Evolutionary conservation across 2,888 invertebrate genomes (phyloP), one percentile per base, ranked within the genome.

Genomic region (Metalampra italica): DNA sequence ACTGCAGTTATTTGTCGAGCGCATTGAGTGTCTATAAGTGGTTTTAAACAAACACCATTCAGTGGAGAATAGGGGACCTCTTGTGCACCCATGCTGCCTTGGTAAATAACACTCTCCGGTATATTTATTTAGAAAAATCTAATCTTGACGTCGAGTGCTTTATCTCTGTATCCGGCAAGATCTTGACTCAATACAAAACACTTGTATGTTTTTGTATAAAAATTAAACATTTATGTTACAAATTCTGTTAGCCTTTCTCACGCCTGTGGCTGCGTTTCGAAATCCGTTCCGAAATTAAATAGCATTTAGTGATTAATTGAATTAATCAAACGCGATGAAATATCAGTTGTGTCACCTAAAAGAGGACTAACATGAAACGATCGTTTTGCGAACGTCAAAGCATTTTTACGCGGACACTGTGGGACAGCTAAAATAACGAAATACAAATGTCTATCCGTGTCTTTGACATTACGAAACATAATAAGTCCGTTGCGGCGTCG

Each of bases 31-130:
- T 64, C 62, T 69, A 67, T 57, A 77, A 85, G 84, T 83, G 83
- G 69, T 82, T 84, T 82, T 78, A 76, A 82, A 83, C 82, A 84
- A 85, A 84, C 82, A 84, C 58, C 71, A 77, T 81, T 75, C 75
- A 78, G 75, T 56, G 53, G 71, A 70, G 75, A 73, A 77, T 74
- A 78, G 74, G 66, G 62, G 68, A 63, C 66, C 77, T 75, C 78
- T 81, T 76, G 71, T 75, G 70, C 72, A 63, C 70, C 74, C 71
- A 64, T 66, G 64, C 70, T 64, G 59, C 53, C 67, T 72, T 60
- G 55, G 70, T 73, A 80, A 82, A 82, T 72, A 82, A 66, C 72
- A 68, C 68, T 42, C 43, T 29, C 62, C 52, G 47, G 44, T 60
- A 59, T 79, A 71, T 82, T 81, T 82, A 70, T 78, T 78, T 76